phyloP scores from a whole-genome alignment of 2,113 vertebrate species.

The Pachycephala philippinensis region DNA sequence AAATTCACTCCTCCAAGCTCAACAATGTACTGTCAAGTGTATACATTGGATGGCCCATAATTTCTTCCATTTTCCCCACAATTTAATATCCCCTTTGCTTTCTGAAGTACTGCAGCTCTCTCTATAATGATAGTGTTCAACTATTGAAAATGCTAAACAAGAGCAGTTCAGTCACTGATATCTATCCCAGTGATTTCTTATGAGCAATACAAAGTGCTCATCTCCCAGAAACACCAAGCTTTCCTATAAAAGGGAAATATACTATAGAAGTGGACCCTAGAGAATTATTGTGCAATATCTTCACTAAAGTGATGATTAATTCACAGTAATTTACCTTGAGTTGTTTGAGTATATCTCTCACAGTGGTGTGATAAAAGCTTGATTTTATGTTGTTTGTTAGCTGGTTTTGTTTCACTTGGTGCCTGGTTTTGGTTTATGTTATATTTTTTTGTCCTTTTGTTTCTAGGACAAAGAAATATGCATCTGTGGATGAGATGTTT shows the following conservation, averaged over 20 bases:
- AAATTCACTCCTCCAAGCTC: neutral
- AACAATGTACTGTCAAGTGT: neutral
- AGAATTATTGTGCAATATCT: neutral
- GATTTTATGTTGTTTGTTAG: neutral
- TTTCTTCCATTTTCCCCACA: neutral
- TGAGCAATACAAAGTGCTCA: neutral
- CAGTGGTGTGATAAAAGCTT: neutral
- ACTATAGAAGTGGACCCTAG: neutral
- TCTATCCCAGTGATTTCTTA: neutral
- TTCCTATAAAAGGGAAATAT: neutral
- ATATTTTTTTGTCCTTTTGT: neutral
- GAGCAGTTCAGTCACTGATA: neutral
- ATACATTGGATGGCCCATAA: neutral
- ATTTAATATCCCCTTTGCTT: neutral
- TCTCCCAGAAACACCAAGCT: neutral
- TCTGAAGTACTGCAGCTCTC: neutral
- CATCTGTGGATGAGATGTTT: neutral
- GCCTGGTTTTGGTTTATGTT: neutral
- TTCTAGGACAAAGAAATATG: neutral
- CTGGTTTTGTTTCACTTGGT: neutral
- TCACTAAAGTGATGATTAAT: slow-evolving; percentile 25
- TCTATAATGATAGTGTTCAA: neutral
- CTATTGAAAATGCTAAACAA: neutral
- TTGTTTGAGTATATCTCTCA: neutral
- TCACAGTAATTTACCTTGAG: neutral